phyloP scores from a whole-genome alignment of 2,113 vertebrate genomes.

The Hyaena hyaena region DNA sequence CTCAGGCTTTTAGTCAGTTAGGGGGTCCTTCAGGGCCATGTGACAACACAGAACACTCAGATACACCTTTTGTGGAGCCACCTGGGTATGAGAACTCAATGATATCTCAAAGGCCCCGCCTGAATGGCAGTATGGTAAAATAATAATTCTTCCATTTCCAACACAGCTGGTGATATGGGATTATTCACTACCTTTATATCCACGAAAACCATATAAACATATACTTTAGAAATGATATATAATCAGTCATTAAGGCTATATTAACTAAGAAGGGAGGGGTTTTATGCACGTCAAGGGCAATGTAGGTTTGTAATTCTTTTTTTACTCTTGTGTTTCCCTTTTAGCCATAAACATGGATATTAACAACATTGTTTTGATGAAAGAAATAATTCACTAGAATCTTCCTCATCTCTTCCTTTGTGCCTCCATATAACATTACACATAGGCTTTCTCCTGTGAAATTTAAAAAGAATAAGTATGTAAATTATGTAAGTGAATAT shows the following conservation, averaged over 20 bases:
- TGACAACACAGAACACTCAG: not conserved
- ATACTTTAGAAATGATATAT: not conserved
- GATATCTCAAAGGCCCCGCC: not conserved
- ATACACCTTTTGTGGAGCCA: not conserved
- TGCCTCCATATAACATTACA: not conserved
- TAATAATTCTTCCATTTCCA: not conserved
- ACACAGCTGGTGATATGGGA: not conserved
- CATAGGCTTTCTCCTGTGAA: not conserved
- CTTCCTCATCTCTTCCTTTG: not conserved
- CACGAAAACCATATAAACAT: not conserved
- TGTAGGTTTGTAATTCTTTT: not conserved
- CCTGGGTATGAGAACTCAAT: not conserved
- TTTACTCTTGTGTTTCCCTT: not conserved
- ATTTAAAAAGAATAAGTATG: not conserved
- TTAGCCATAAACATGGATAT: not conserved
- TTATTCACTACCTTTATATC: not conserved
- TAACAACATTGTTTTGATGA: not conserved
- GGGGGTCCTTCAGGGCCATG: not conserved
- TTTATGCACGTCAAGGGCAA: not conserved
- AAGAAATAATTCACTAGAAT: not conserved
- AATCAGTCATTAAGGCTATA: not conserved
- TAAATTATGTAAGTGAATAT: not conserved
- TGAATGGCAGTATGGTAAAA: not conserved
- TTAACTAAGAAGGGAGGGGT: not conserved
- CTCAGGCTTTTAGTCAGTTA: not conserved